Evolutionary conservation across 2,888 invertebrate genomes (phyloP).

Genomic region (Epirrhoe tristata): DNA sequence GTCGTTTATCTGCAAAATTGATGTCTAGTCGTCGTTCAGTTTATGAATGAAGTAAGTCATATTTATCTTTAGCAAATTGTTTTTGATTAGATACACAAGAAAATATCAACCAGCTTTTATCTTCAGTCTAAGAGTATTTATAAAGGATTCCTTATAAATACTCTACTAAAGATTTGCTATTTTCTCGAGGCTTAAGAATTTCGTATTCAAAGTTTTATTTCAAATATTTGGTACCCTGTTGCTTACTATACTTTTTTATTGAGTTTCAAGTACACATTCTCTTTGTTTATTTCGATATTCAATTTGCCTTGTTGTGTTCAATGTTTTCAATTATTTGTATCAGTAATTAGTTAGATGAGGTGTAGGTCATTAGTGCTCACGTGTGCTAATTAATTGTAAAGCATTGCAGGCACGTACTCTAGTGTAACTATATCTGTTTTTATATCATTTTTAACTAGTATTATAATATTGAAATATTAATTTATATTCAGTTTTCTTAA

Average conservation of each 20-base stretch:
- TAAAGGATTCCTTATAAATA: too few relatives aligned
- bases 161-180: too few relatives aligned
- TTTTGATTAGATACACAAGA: background rate
- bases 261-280: background rate
- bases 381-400: constrained; percentile 36
- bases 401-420: constrained; percentile 36
- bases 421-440: constrained; percentile 15
- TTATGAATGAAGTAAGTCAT: constrained; percentile 14
- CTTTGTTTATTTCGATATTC: background rate
- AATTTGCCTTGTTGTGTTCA: background rate
- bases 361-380: constrained; percentile 36
- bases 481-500: background rate
- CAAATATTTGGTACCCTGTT: too few relatives aligned
- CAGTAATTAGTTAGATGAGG: constrained; percentile 16
- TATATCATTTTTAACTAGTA: constrained; percentile 2
- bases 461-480: background rate
- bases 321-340: constrained; percentile 19
- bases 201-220: too few relatives aligned
- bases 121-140: too few relatives aligned
- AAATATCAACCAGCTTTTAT: background rate
- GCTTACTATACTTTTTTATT: too few relatives aligned
- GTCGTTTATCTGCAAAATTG: constrained; percentile 20
- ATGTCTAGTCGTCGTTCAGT: constrained; percentile 20
- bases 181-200: too few relatives aligned
- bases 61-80: constrained; percentile 2